These are phyloP conservation scores for Terebella lapidaria DNA, from an alignment of 2,888 invertebrate genomes.

Conservation along the genomic window DNA sequence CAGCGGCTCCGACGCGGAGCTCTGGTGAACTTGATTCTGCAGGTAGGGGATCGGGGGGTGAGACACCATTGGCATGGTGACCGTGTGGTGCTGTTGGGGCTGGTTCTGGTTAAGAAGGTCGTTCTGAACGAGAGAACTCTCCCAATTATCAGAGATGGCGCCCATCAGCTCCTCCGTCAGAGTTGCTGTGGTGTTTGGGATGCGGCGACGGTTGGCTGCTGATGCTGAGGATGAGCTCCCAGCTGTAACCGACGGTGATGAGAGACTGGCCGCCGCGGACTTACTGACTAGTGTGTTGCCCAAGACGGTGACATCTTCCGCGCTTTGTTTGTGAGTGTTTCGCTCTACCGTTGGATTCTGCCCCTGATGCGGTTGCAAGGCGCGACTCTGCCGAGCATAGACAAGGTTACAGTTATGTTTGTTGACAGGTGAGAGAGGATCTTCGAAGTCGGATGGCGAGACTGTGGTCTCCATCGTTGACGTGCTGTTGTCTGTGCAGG, in stretches of 20 bases:
- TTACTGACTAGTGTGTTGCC: conserved; percentile 50
- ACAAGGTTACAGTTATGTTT: conserved; percentile 38
- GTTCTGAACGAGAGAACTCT: conserved; percentile 55
- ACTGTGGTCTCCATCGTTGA: conserved; percentile 63
- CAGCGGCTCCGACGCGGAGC: conserved; percentile 14
- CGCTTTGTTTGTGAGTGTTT: conserved; percentile 62
- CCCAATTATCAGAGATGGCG: conserved; percentile 40
- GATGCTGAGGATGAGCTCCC: neutral
- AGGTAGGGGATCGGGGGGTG: conserved; percentile 62
- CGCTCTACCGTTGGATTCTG: conserved; percentile 76
- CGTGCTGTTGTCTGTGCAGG: conserved; percentile 42
- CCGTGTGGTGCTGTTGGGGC: conserved; percentile 13
- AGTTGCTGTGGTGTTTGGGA: conserved; percentile 9
- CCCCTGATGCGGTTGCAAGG: conserved; percentile 75
- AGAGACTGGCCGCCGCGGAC: conserved; percentile 14
- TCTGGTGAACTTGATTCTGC: conserved; percentile 66
- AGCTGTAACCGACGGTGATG: neutral
- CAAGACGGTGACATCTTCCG: conserved; percentile 57
- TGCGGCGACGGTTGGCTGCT: neutral
- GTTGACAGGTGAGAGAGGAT: conserved; percentile 14
- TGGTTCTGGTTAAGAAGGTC: conserved; percentile 49
- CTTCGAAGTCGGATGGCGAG: conserved; percentile 58
- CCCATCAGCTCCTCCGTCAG: conserved; percentile 36
- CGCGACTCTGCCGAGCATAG: conserved; percentile 31
- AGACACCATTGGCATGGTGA: neutral